Base-by-base conservation (phyloP, 2,113 vertebrate genomes). In the Paramormyrops kingsleyae region DNA sequence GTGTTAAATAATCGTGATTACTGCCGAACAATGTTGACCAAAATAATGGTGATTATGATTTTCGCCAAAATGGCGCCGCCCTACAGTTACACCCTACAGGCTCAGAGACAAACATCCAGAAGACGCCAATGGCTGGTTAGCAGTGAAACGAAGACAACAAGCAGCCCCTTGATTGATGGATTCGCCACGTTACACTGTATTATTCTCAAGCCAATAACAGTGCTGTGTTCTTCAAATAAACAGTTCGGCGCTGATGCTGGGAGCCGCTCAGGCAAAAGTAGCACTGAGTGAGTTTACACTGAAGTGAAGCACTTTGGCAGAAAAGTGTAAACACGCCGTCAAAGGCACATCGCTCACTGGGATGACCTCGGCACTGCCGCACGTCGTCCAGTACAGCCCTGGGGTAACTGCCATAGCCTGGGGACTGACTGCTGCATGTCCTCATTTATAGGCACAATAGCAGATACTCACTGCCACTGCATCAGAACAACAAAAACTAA, bases 381-480 rank as follows among this genome's bases (percentile, higher is more conserved):
- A 39, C 15, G 13, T 39, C 15, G 6, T 5, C 7, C 31, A 77
- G 12, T 77, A 6, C 2, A 39, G 70, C 70, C 15, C 35, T 19
- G 4, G 27, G 15, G 31, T 27, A 27, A 31, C 66, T 31, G 31
- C 8, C 8, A 31, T 15, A 35, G 3, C 27, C 66, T 74, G 12
- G 5, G 70, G 7, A 17, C 70, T 39, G 7, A 17, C 70, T 39
- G 70, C 70, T 39, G 13, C 13, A 77, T 39, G 31, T 7, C 70
- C 90, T 91, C 27, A 10, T 31, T 66, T n/a, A 87, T 47, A 91
- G 59, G 89, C 49, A 35, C 46, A 53, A 24, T n/a, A 10, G 6
- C 47, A 86, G 21, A 50, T 13, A 15, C 83, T 21, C 83, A 86
- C 74, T 80, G 35, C 39, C 42, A 87, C 35, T 52, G 50, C 83